These are phyloP conservation scores for Drosophila sp. DNA, from an alignment of 1,140 invertebrate genomes.

Conservation along the genomic window DNA sequence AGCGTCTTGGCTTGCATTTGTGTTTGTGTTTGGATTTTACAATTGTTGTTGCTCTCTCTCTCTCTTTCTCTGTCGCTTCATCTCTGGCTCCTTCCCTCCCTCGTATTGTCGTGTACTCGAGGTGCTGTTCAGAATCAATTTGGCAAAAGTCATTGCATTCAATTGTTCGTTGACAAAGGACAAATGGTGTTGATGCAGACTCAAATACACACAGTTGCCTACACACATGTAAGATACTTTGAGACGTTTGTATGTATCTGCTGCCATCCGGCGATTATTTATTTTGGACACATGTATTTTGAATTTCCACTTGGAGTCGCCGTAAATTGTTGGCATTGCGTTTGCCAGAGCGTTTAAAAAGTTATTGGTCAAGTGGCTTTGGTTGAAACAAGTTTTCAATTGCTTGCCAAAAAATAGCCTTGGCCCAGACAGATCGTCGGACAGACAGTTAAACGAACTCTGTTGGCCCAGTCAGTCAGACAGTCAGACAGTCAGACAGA, in stretches of 20 bases:
- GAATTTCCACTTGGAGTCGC: slow-evolving; percentile 53
- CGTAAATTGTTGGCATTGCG: slow-evolving; percentile 55
- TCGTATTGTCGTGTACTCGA: slow-evolving; percentile 59
- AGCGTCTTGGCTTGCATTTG: slow-evolving; percentile 47
- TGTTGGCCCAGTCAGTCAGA: slow-evolving; percentile 1
- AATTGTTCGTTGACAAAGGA: slow-evolving; percentile 81
- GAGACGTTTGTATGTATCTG: not conserved
- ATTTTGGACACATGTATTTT: slow-evolving; percentile 79
- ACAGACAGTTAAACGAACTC: slow-evolving; percentile 18
- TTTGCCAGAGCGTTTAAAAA: slow-evolving; percentile 75
- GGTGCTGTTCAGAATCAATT: slow-evolving; percentile 74
- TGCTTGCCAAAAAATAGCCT: slow-evolving; percentile 65
- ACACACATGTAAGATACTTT: slow-evolving; percentile 16
- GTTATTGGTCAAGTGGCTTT: slow-evolving; percentile 67
- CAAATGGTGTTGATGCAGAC: slow-evolving; percentile 77
- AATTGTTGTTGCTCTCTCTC: slow-evolving; percentile 20
- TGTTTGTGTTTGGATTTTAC: slow-evolving; percentile 40
- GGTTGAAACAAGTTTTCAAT: slow-evolving; percentile 68
- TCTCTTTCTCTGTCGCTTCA: slow-evolving; percentile 1
- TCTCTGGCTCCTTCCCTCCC: not conserved
- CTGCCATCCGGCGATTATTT: slow-evolving; percentile 63
- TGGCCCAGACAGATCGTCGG: slow-evolving; percentile 12
- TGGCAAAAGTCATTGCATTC: slow-evolving; percentile 82
- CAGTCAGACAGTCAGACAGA: slow-evolving; percentile 7
- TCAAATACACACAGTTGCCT: slow-evolving; percentile 20